phyloP scores from a whole-genome alignment of 2,113 vertebrate genomes.

The Triplophysa dalaica region DNA sequence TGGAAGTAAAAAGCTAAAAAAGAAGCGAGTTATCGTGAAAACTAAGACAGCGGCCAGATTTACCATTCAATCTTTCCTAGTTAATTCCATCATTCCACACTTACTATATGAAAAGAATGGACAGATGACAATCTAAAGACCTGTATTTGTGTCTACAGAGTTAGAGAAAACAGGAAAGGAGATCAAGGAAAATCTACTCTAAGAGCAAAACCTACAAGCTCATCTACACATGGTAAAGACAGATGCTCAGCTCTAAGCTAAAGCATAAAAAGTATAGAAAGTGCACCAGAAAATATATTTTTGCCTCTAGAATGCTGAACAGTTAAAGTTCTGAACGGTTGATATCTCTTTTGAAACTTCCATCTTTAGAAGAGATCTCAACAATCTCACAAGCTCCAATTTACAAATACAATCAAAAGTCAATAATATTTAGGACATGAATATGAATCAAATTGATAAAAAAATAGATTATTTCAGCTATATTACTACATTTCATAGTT shows the following conservation, averaged over 20 bases:
- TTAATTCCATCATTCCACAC: background rate
- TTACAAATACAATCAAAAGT: no score
- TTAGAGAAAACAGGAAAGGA: conserved; percentile 22
- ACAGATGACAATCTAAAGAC: background rate
- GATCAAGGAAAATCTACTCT: background rate
- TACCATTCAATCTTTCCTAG: background rate
- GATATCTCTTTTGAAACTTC: background rate
- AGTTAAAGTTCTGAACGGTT: background rate
- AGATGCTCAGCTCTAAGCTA: background rate
- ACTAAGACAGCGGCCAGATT: no score
- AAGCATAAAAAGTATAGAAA: background rate
- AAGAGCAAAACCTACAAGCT: conserved; percentile 19
- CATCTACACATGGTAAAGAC: background rate
- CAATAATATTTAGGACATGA: no score
- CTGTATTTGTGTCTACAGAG: conserved; percentile 19
- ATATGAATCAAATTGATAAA: no score
- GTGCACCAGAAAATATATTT: background rate
- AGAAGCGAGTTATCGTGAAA: no score
- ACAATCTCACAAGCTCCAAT: no score
- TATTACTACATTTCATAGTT: no score
- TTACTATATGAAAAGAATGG: background rate
- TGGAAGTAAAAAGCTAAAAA: background rate
- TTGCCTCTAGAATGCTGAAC: conserved; percentile 3
- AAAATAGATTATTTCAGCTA: no score
- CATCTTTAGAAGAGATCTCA: no score